phyloP scores from a whole-genome alignment of 1,140 invertebrate genomes.

The Andricus grossulariae region DNA sequence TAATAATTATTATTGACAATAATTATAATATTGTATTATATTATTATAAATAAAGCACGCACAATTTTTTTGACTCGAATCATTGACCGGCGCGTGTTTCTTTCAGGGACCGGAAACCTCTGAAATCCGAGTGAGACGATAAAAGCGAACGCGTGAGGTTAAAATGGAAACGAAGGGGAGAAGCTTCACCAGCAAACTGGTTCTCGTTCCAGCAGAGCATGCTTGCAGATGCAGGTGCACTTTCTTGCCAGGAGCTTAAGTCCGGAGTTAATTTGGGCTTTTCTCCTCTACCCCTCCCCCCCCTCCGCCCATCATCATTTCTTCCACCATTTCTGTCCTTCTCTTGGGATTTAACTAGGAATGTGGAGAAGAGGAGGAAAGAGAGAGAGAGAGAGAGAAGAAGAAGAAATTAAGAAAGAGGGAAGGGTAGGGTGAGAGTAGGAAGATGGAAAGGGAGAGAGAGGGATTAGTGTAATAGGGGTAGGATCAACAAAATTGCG shows the following conservation, averaged over 20 bases:
- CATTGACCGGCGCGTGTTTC: not conserved
- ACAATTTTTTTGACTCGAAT: not conserved
- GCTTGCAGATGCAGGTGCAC: constrained; percentile 56
- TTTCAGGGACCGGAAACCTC: constrained; percentile 2
- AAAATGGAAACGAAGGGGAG: constrained; percentile 39
- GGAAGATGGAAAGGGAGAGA: not conserved
- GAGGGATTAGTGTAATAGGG: not conserved
- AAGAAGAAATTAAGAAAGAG: constrained; percentile 33
- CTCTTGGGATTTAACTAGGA: constrained; percentile 55
- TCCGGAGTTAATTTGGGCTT: constrained; percentile 67
- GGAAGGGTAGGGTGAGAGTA: not conserved
- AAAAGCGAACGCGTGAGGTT: constrained; percentile 13
- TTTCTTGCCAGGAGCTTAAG: constrained; percentile 44
- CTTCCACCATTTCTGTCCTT: constrained; percentile 19
- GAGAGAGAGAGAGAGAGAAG: not conserved
- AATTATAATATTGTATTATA: not conserved
- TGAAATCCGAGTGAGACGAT: constrained; percentile 36
- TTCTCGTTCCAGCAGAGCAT: constrained; percentile 46
- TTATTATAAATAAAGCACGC: not conserved
- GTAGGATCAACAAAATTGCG: too few relatives aligned
- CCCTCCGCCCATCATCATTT: not conserved
- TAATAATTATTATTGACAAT: not conserved
- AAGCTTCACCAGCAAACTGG: constrained; percentile 39
- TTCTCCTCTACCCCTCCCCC: constrained; percentile 34
- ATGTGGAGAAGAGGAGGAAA: constrained; percentile 52